Percentiles rank a stretch among this genome's conserved stretches.
phyloP scores from a whole-genome alignment of 1,140 invertebrate genomes.

The Ruditapes philippinarum region DNA sequence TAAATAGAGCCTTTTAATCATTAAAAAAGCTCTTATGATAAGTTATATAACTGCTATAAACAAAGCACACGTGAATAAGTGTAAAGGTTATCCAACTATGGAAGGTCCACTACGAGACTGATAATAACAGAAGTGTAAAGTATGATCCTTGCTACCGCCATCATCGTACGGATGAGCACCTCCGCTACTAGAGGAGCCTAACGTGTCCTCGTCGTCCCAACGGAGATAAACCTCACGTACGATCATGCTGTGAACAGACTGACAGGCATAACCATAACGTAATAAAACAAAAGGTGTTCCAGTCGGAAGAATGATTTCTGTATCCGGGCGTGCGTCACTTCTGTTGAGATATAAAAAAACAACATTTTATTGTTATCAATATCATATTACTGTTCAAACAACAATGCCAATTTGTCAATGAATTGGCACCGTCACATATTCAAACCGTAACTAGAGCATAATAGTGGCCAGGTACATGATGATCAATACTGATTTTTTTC shows the following conservation, averaged over 20 bases:
- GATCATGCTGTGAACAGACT: slow-evolving; percentile 23
- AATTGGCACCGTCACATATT: too few relatives aligned
- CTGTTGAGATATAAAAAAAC: too few relatives aligned
- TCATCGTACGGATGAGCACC: slow-evolving; percentile 42
- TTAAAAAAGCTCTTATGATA: too few relatives aligned
- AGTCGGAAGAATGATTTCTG: background rate
- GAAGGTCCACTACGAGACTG: slow-evolving; percentile 51
- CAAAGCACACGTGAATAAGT: too few relatives aligned
- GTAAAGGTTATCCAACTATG: slow-evolving; percentile 11
- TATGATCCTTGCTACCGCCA: slow-evolving; percentile 38
- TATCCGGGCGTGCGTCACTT: background rate
- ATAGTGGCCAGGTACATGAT: too few relatives aligned
- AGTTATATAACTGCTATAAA: too few relatives aligned
- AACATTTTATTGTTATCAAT: too few relatives aligned
- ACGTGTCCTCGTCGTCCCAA: slow-evolving; percentile 58
- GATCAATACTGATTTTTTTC: too few relatives aligned
- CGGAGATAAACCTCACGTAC: slow-evolving; percentile 5
- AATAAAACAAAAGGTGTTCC: slow-evolving; percentile 27
- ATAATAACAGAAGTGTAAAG: slow-evolving; percentile 57
- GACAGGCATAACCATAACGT: background rate
- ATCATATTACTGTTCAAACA: too few relatives aligned
- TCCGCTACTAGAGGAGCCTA: background rate
- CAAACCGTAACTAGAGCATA: too few relatives aligned
- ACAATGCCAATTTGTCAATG: too few relatives aligned
- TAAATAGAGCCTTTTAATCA: too few relatives aligned